A percentile compares a stretch with the other conserved stretches of the same genome.
phyloP scores from a whole-genome alignment of 2,113 vertebrate genomes.

The Herpailurus yagouaroundi region DNA sequence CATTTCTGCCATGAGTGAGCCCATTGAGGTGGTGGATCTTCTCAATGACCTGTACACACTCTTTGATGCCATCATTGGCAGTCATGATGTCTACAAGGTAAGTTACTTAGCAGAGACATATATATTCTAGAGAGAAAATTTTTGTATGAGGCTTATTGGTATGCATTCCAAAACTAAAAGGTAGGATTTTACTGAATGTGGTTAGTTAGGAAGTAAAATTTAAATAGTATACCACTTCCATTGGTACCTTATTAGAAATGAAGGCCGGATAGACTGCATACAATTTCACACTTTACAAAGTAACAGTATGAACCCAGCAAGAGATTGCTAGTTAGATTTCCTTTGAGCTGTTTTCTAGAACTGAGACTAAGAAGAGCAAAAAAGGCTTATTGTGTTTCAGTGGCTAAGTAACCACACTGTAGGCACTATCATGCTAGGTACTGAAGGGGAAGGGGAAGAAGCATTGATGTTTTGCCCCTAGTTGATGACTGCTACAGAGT shows the following conservation, averaged over 20 bases:
- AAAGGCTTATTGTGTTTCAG: not conserved
- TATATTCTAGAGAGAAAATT: not conserved
- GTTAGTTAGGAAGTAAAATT: constrained; percentile 44
- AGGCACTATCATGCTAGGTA: not conserved
- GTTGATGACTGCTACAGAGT: constrained; percentile 13
- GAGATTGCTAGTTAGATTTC: constrained; percentile 1
- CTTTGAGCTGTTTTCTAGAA: constrained; percentile 38
- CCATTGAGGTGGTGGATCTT: constrained; percentile 95
- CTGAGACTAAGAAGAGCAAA: not conserved
- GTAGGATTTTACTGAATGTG: not conserved
- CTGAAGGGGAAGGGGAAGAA: not conserved
- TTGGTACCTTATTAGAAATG: not conserved
- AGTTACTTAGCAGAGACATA: constrained; percentile 54
- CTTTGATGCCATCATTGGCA: constrained; percentile 93
- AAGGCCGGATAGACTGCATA: not conserved
- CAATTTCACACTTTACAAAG: not conserved
- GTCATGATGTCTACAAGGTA: constrained; percentile 97
- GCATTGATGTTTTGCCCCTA: not conserved
- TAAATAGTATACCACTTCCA: not conserved
- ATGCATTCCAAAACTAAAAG: not conserved
- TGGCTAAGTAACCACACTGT: not conserved
- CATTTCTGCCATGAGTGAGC: constrained; percentile 95
- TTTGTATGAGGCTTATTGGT: constrained; percentile 7
- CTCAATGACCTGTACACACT: constrained; percentile 95
- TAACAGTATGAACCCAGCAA: not conserved